Conservation (phyloP, 2,888 invertebrate species). For the Choreutis nemorana region DNA sequence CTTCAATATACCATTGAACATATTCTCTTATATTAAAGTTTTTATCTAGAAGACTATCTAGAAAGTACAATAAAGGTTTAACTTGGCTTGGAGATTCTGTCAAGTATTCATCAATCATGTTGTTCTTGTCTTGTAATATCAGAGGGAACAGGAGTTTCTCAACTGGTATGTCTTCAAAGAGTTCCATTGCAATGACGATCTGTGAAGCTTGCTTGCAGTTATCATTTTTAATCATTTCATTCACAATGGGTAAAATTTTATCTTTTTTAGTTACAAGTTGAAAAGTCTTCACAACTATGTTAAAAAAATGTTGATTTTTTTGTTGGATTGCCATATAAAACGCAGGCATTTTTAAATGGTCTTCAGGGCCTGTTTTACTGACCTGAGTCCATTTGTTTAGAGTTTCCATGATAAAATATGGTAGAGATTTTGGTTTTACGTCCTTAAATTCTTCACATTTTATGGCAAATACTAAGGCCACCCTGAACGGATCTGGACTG, state of each 20-base stretch:
- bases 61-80: conserved; percentile 69
- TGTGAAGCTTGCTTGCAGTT: conserved; percentile 80
- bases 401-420: conserved; percentile 70
- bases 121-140: conserved; percentile 81
- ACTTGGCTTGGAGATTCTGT: conserved; percentile 71
- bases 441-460: conserved; percentile 70
- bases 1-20: conserved; percentile 66
- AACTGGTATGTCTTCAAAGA: conserved; percentile 73
- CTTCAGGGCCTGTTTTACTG: conserved; percentile 37
- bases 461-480: conserved; percentile 65
- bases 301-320: conserved; percentile 69
- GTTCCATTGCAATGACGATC: conserved; percentile 70
- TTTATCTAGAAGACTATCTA: conserved; percentile 75
- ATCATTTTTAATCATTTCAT: conserved; percentile 53
- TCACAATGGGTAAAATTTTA: conserved; percentile 68
- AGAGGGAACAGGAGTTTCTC: conserved; percentile 80
- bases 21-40: conserved; percentile 62
- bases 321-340: conserved; percentile 76
- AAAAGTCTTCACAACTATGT: conserved; percentile 70
- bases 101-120: conserved; percentile 80
- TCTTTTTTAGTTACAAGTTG: conserved; percentile 69
- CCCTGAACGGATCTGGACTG: conserved; percentile 66
- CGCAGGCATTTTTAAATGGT: conserved; percentile 72
- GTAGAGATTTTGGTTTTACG: conserved; percentile 68
- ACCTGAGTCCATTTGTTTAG: conserved; percentile 59